Evolutionary conservation across 2,888 invertebrate genomes (phyloP).

Genomic region (Gari tellinella): DNA sequence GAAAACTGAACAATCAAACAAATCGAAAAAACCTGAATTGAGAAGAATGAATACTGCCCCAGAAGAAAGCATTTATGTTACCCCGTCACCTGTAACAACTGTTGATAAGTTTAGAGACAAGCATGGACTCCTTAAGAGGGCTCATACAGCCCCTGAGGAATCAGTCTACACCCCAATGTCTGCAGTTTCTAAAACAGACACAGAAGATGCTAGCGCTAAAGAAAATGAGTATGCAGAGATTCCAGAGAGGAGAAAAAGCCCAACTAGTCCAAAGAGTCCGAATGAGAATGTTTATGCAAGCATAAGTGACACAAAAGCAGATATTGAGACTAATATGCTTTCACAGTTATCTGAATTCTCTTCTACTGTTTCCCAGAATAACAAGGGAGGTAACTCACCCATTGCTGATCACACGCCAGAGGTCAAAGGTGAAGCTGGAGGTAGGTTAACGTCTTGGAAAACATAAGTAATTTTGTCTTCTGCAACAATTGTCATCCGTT

Average conservation of each 20-base stretch:
- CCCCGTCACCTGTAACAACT: slow-evolving; percentile 28
- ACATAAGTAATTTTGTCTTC: too few relatives aligned
- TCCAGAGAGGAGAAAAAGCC: slow-evolving; percentile 30
- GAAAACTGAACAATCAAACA: slow-evolving; percentile 25
- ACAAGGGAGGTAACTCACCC: slow-evolving; percentile 8
- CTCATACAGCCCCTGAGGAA: slow-evolving; percentile 50
- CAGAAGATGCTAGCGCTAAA: slow-evolving; percentile 3
- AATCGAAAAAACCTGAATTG: slow-evolving; percentile 26
- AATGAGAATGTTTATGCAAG: slow-evolving; percentile 51
- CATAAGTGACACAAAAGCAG: slow-evolving; percentile 30
- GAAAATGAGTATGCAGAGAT: slow-evolving; percentile 57
- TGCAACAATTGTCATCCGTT: too few relatives aligned
- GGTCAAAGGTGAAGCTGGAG: background rate
- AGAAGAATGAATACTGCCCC: slow-evolving; percentile 48
- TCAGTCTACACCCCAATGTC: slow-evolving; percentile 28
- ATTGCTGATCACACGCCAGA: background rate
- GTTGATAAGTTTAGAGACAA: slow-evolving; percentile 43
- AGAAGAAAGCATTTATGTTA: slow-evolving; percentile 45
- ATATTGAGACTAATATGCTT: slow-evolving; percentile 10
- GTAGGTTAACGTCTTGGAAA: too few relatives aligned
- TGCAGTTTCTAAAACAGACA: slow-evolving; percentile 1
- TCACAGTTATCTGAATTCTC: slow-evolving; percentile 9
- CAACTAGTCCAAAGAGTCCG: slow-evolving; percentile 17
- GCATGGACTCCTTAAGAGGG: slow-evolving; percentile 33
- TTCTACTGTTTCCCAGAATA: background rate